Base-by-base conservation (phyloP, 2,113 vertebrate genomes). In the Gallinago undulata region DNA sequence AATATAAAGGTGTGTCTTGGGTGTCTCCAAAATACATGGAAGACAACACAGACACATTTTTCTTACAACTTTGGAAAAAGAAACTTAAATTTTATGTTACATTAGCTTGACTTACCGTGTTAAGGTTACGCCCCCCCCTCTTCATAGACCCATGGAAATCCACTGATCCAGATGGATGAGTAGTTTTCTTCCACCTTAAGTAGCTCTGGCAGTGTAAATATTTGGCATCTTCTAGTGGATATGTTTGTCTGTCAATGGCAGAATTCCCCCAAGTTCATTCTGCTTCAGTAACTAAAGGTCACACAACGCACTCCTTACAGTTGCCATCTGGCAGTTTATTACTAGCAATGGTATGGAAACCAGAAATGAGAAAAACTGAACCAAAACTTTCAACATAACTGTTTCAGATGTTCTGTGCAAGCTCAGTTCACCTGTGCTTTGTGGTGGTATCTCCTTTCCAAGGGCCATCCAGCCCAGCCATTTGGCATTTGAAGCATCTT, bases 251-350 rank as follows among this genome's bases (percentile, higher is more conserved):
- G 59, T 91, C 77, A 51, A 3, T 91, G 84, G 68, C 78, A 80
- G 78, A 82, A 91, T 94, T 94, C 67, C 67, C 77, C 35, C 62
- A 53, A 50, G 75, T 75, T 93, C 50, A 31, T 76, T 91, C 45
- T 92, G 82, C 75, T 70, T 72, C 66, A 83, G 87, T 62, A 94
- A 13, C 69, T 56, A 62, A 76, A 89, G 87, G 78, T 87, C 91
- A 81, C 67, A 69, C 84, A 69, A 25, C 4, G 3, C 37, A 22
- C 73, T 45, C 67, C 84, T 56, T 68, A 73, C 62, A 53, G 35
- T 88, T 57, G 45, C 82, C 75, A 63, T 66, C 78, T 83, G 82
- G 39, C 70, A 66, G 70, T 85, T 94, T 83, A 50, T 90, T 97
- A 67, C 83, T 83, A 93, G 89, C 84, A 72, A 19, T 45, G 39